phyloP scores from a whole-genome alignment of 2,113 vertebrate species.

The Lonchura striata region DNA sequence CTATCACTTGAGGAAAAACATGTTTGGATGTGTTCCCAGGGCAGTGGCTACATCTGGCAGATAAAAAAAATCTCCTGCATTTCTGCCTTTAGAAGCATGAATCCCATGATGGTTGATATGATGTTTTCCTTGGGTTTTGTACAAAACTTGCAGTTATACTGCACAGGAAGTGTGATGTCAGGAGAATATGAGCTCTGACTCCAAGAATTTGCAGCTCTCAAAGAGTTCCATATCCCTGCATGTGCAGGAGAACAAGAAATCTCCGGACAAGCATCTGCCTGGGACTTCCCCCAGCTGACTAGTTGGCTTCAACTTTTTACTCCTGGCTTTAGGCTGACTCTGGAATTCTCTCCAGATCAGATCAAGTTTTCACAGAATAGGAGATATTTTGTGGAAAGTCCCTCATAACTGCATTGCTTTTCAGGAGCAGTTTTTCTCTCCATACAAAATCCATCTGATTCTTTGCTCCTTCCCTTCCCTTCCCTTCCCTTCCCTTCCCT shows the following conservation, averaged over 20 bases:
- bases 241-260: not conserved
- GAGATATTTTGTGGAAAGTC: not conserved
- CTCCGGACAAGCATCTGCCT: not conserved
- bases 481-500: not conserved
- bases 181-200: not conserved
- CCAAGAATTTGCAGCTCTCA: not conserved
- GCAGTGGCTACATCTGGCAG: not conserved
- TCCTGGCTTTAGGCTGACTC: not conserved
- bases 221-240: not conserved
- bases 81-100: not conserved
- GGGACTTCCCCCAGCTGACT: not conserved
- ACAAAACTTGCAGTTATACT: not conserved
- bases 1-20: not conserved
- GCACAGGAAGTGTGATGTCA: not conserved
- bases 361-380: not conserved
- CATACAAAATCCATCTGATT: fast-evolving
- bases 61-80: not conserved
- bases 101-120: not conserved
- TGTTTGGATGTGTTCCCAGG: not conserved
- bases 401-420: not conserved
- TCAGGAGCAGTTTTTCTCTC: not conserved
- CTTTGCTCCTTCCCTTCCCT: not conserved
- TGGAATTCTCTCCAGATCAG: not conserved
- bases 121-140: not conserved
- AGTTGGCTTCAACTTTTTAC: not conserved